These are phyloP conservation scores for Lagenorhynchus albirostris DNA, from an alignment of 2,113 vertebrate species.

Conservation along the genomic window DNA sequence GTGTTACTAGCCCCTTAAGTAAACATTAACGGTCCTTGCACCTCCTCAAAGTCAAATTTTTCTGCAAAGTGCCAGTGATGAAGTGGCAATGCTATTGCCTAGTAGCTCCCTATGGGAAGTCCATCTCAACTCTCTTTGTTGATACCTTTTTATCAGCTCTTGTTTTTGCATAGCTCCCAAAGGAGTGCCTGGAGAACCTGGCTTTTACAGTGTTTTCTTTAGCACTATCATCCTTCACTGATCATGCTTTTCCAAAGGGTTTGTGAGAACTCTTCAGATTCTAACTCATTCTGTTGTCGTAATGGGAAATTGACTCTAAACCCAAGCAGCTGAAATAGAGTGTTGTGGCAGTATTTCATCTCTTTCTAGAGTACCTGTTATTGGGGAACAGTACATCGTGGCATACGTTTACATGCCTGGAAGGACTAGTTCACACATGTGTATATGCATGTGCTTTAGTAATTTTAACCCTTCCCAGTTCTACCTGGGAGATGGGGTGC, in stretches of 20 bases:
- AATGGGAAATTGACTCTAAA: background rate
- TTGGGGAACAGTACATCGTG: background rate
- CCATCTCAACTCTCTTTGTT: background rate
- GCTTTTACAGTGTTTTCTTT: background rate
- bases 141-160: background rate
- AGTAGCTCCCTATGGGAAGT: background rate
- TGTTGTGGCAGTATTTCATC: background rate
- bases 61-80: background rate
- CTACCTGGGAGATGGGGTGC: background rate
- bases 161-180: background rate
- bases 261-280: background rate
- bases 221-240: background rate
- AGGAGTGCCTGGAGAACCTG: background rate
- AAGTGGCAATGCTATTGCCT: background rate
- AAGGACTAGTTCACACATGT: background rate
- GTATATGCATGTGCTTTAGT: background rate
- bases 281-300: background rate
- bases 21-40: background rate
- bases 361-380: background rate
- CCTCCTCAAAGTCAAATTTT: background rate
- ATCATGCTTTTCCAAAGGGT: background rate
- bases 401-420: background rate
- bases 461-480: background rate
- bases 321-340: background rate
- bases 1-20: background rate